These are phyloP conservation scores for Syndactyla subalaris DNA, from an alignment of 2,797 vertebrate genomes.

Conservation along the genomic window DNA sequence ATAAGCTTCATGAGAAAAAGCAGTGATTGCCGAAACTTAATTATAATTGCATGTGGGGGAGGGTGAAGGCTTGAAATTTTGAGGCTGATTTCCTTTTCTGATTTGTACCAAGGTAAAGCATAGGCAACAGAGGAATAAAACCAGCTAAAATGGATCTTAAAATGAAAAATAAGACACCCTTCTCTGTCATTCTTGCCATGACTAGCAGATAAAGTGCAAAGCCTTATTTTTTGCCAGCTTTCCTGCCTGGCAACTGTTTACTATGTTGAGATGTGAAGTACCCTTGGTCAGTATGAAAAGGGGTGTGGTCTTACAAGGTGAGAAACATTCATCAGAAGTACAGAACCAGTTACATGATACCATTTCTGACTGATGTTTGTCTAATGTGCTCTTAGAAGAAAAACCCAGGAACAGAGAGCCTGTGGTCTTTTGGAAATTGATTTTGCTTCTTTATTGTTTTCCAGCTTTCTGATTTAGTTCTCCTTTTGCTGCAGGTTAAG, in stretches of 20 bases:
- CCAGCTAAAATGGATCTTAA: not conserved
- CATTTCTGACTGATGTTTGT: not conserved
- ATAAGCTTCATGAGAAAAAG: not conserved
- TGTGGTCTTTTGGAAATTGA: not conserved
- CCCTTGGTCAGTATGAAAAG: not conserved
- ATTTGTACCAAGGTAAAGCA: not conserved
- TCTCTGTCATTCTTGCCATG: not conserved
- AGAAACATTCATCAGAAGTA: not conserved
- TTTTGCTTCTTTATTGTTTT: not conserved
- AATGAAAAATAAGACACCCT: not conserved
- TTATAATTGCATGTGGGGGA: not conserved
- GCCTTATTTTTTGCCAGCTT: not conserved
- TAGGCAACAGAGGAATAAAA: not conserved
- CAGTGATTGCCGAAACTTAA: not conserved
- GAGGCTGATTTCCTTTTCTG: not conserved
- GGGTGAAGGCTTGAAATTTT: not conserved
- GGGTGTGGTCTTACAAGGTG: not conserved
- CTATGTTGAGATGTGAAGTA: not conserved
- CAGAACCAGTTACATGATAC: not conserved
- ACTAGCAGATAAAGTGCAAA: not conserved
- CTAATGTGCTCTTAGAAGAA: not conserved
- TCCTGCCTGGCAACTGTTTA: not conserved
- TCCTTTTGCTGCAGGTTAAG: not conserved
- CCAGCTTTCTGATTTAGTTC: not conserved
- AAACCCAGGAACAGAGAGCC: not conserved